Conservation (phyloP, 2,113 vertebrate genomes). For the Apeltes quadracus region DNA sequence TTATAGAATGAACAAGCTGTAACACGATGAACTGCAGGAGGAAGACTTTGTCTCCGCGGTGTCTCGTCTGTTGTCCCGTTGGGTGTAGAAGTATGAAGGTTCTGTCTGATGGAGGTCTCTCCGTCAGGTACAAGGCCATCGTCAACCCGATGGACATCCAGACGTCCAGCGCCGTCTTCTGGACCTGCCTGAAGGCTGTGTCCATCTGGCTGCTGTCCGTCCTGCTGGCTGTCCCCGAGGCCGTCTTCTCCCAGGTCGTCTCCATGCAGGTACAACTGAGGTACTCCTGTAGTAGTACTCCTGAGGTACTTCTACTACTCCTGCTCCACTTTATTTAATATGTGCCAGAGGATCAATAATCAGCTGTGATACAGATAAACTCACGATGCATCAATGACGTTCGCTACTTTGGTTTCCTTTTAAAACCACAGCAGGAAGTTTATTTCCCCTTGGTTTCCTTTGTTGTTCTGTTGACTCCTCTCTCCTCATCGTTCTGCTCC, state of each 20-base stretch:
- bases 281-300: background rate
- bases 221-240: slow-evolving; percentile 90
- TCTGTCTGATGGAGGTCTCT: slow-evolving; percentile 9
- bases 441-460: too few relatives aligned
- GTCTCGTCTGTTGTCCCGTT: too few relatives aligned
- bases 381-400: too few relatives aligned
- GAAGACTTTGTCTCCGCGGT: too few relatives aligned
- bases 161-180: slow-evolving; percentile 86
- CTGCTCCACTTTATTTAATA: background rate
- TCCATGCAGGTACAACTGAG: slow-evolving; percentile 72
- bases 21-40: too few relatives aligned
- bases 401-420: too few relatives aligned
- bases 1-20: too few relatives aligned
- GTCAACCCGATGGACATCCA: slow-evolving; percentile 98
- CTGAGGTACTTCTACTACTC: background rate
- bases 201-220: slow-evolving; percentile 91
- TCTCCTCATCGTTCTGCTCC: background rate
- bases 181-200: slow-evolving; percentile 88
- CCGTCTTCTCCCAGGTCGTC: slow-evolving; percentile 90
- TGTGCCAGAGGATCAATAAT: too few relatives aligned
- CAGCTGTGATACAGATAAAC: too few relatives aligned
- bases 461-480: too few relatives aligned
- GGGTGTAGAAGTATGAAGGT: too few relatives aligned
- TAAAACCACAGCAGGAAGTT: too few relatives aligned
- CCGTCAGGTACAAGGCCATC: slow-evolving; percentile 91